phyloP scores from a whole-genome alignment of 2,888 invertebrate genomes.

The Melipona beecheii region DNA sequence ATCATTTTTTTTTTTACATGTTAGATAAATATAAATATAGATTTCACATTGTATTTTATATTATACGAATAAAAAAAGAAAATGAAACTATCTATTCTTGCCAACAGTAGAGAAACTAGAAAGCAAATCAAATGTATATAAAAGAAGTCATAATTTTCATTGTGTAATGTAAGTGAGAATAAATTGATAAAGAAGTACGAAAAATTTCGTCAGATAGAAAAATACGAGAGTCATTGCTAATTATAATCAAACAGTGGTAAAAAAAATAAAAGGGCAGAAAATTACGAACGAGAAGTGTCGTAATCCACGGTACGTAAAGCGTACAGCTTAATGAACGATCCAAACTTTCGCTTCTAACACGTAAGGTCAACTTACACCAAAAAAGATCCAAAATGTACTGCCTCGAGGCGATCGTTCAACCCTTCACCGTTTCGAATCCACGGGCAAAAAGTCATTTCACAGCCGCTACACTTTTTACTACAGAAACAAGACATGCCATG shows the following conservation, averaged over 20 bases:
- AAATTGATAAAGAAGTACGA: background rate
- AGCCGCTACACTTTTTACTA: conserved; percentile 60
- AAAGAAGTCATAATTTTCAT: background rate
- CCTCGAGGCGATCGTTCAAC: conserved; percentile 64
- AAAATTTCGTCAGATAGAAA: background rate
- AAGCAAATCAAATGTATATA: background rate
- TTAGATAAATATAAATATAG: background rate
- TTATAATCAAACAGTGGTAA: conserved; percentile 44
- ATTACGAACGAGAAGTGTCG: conserved; percentile 43
- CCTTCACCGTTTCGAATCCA: conserved; percentile 51
- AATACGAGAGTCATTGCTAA: conserved; percentile 29
- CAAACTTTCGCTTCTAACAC: conserved; percentile 27
- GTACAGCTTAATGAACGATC: conserved; percentile 63
- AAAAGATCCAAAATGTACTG: conserved; percentile 56
- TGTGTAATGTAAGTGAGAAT: background rate
- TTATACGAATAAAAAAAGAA: no score
- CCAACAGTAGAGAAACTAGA: background rate
- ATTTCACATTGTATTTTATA: no score
- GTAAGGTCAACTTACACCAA: conserved; percentile 56
- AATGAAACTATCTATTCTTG: background rate
- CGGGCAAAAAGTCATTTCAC: conserved; percentile 59
- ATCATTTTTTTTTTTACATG: no score
- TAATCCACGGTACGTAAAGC: conserved; percentile 35
- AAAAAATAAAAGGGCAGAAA: conserved; percentile 26
- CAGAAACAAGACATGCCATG: conserved; percentile 42